Percentiles rank a stretch among this genome's conserved stretches.
Conservation (phyloP, 1,140 invertebrate genomes). For the Solenopsis invicta region DNA sequence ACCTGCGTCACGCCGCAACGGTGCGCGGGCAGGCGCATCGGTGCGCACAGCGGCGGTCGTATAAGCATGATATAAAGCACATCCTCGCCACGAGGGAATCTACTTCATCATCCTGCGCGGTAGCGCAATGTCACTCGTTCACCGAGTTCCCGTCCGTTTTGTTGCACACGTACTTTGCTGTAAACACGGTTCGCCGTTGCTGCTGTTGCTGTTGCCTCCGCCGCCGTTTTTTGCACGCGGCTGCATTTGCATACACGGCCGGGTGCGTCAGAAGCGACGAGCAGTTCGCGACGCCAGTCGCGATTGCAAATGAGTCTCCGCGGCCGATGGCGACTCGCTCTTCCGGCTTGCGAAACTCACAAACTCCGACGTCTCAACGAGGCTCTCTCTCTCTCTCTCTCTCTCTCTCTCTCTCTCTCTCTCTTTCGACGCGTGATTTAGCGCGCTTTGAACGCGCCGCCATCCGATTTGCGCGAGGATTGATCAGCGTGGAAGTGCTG, state of each 20-base stretch:
- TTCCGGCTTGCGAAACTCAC: slow-evolving; percentile 14
- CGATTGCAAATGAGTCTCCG: slow-evolving; percentile 59
- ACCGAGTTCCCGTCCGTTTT: slow-evolving; percentile 42
- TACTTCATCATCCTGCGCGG: slow-evolving; percentile 68
- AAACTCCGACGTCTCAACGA: neutral
- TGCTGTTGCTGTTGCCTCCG: neutral
- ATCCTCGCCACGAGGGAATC: slow-evolving; percentile 53
- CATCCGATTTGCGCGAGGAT: slow-evolving; percentile 38
- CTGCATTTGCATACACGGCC: slow-evolving; percentile 52
- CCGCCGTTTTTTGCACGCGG: slow-evolving; percentile 17
- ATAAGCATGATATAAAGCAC: slow-evolving; percentile 53
- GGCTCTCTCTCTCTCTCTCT: slow-evolving; percentile 14
- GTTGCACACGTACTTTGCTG: slow-evolving; percentile 54
- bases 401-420: neutral
- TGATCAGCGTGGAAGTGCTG: slow-evolving; percentile 25
- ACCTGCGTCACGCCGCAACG: slow-evolving; percentile 2
- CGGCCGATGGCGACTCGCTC: slow-evolving; percentile 37
- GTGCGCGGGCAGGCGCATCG: slow-evolving; percentile 41
- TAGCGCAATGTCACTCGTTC: slow-evolving; percentile 50
- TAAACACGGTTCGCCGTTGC: slow-evolving; percentile 64
- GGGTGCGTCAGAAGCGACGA: slow-evolving; percentile 19
- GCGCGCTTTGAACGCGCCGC: slow-evolving; percentile 32
- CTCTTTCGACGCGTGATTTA: slow-evolving; percentile 29
- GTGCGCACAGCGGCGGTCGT: neutral
- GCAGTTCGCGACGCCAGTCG: slow-evolving; percentile 44